Evolutionary conservation across 2,797 vertebrate species (phyloP).

Genomic region (Gephyroberyx darwinii): DNA sequence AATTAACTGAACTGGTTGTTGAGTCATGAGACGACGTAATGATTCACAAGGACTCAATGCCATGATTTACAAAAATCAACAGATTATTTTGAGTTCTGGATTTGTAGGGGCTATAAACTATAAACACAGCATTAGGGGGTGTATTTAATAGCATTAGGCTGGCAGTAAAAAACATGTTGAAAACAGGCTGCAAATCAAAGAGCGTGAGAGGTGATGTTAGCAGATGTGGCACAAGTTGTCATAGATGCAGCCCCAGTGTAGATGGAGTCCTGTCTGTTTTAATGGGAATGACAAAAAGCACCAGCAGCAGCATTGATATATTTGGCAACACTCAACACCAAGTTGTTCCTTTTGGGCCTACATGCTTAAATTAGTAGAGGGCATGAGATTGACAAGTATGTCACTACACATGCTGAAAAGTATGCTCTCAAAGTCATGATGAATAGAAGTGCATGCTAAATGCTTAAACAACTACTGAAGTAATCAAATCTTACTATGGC

Average conservation of each 20-base stretch:
- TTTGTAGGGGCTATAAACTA: slow-evolving; percentile 4
- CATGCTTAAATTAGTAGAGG: not conserved
- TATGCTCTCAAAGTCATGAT: not conserved
- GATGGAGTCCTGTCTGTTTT: slow-evolving; percentile 50
- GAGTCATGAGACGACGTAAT: slow-evolving; percentile 8
- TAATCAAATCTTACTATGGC: slow-evolving; percentile 12
- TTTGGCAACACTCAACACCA: slow-evolving; percentile 64
- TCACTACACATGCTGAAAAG: slow-evolving; percentile 12
- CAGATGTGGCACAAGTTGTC: slow-evolving; percentile 38
- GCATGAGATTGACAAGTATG: not conserved
- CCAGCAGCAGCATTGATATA: slow-evolving; percentile 33
- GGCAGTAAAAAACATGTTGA: slow-evolving; percentile 17
- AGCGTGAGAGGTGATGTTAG: slow-evolving; percentile 46
- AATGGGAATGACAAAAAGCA: slow-evolving; percentile 54
- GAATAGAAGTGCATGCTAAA: not conserved
- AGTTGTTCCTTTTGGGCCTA: slow-evolving; percentile 50
- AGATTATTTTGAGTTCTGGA: slow-evolving; percentile 13
- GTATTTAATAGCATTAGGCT: slow-evolving; percentile 42
- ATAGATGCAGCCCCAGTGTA: slow-evolving; percentile 42
- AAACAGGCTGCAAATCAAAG: slow-evolving; percentile 65
- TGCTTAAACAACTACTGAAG: not conserved
- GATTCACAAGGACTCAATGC: slow-evolving; percentile 10
- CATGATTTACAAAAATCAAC: slow-evolving; percentile 19
- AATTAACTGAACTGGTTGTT: slow-evolving; percentile 24
- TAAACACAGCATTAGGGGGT: slow-evolving; percentile 21